Conservation (phyloP, 2,797 vertebrate species). For the Gymnodraco acuticeps region DNA sequence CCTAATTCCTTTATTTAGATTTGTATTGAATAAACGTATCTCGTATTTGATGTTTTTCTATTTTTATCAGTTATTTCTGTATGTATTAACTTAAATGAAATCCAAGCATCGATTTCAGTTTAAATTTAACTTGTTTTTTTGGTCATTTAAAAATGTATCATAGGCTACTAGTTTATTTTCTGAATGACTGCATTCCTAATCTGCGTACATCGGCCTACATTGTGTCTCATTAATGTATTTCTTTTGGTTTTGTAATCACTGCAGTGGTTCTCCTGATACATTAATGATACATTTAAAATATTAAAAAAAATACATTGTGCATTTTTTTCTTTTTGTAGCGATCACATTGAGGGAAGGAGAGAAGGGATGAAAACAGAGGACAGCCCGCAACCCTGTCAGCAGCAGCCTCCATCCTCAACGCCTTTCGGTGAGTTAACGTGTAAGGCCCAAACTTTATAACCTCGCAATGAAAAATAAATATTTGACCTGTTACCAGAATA, state of each 20-base stretch:
- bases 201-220: neutral
- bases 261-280: slow-evolving; percentile 3
- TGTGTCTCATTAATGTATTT: neutral
- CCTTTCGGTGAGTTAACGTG: slow-evolving; percentile 81
- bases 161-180: neutral
- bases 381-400: slow-evolving; percentile 87
- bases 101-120: neutral
- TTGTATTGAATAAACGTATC: neutral
- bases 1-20: neutral
- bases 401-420: slow-evolving; percentile 86
- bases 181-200: neutral
- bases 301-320: neutral
- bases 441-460: neutral
- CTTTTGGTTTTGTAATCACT: neutral
- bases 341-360: slow-evolving; percentile 84
- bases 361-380: slow-evolving; percentile 93
- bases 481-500: neutral
- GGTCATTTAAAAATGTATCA: neutral
- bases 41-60: neutral
- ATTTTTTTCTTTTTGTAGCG: slow-evolving; percentile 60
- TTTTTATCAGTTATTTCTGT: neutral
- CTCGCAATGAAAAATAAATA: neutral
- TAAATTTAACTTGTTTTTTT: neutral
- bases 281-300: neutral
- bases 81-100: neutral